phyloP scores from a whole-genome alignment of 2,888 invertebrate species.

The Didymodactylos carnosus region DNA sequence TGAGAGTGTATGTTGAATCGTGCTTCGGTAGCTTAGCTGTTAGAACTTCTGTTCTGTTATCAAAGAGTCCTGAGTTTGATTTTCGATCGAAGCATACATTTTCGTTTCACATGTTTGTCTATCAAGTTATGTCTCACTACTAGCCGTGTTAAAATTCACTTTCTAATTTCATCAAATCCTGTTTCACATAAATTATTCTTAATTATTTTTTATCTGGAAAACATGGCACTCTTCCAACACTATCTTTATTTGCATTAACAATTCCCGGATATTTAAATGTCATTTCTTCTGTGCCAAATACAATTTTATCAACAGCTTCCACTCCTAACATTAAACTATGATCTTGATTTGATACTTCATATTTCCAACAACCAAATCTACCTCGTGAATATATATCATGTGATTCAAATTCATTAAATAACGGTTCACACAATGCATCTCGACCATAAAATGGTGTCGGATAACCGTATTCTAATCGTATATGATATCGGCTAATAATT shows the following conservation, averaged over 20 bases:
- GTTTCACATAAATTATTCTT: too few species aligned
- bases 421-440: neutral
- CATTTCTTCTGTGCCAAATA: constrained; percentile 4
- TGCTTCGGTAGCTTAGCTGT: too few species aligned
- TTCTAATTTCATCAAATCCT: too few species aligned
- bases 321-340: constrained; percentile 9
- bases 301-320: constrained; percentile 1
- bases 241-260: neutral
- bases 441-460: constrained; percentile 3
- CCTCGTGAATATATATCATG: constrained; percentile 23
- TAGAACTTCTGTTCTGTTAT: too few species aligned
- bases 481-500: neutral
- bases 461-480: constrained; percentile 4
- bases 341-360: constrained; percentile 23
- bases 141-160: too few species aligned
- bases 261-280: constrained; percentile 3
- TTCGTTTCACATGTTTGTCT: too few species aligned
- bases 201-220: neutral
- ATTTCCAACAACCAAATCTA: constrained; percentile 26
- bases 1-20: too few species aligned
- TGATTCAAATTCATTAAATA: constrained; percentile 5
- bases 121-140: too few species aligned
- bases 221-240: neutral
- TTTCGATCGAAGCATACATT: too few species aligned
- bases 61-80: too few species aligned